Evolutionary conservation across 2,888 invertebrate species (phyloP).

Genomic region (Lysandra coridon): DNA sequence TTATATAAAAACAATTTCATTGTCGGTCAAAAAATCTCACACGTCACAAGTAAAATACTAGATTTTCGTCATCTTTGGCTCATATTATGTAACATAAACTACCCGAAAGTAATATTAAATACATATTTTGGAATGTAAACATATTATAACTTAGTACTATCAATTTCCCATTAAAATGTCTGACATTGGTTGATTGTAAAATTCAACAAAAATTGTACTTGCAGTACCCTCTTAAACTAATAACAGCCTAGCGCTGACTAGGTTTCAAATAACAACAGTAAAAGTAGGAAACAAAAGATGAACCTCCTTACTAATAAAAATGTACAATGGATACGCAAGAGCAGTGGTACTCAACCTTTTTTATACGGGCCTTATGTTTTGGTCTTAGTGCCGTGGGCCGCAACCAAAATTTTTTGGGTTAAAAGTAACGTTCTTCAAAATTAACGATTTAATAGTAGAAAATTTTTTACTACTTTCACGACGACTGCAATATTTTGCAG

Average conservation of each 20-base stretch:
- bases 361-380: too few relatives aligned
- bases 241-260: not conserved
- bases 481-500: too few relatives aligned
- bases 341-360: too few relatives aligned
- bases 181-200: not conserved
- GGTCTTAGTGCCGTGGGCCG: too few relatives aligned
- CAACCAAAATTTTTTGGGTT: too few relatives aligned
- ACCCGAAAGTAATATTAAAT: not conserved
- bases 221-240: not conserved
- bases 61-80: slow-evolving; percentile 11
- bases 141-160: not conserved
- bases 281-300: not conserved
- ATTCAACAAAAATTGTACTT: not conserved
- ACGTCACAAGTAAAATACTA: not conserved
- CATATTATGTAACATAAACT: not conserved
- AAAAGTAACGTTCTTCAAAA: too few relatives aligned
- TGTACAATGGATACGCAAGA: not conserved
- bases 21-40: not conserved
- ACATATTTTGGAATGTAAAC: not conserved
- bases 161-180: not conserved
- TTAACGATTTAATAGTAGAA: too few relatives aligned
- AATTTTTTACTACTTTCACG: too few relatives aligned
- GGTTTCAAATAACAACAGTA: not conserved
- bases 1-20: not conserved
- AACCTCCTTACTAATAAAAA: not conserved